Base-by-base conservation (phyloP, 2,797 vertebrate species). In the Choloepus didactylus region DNA sequence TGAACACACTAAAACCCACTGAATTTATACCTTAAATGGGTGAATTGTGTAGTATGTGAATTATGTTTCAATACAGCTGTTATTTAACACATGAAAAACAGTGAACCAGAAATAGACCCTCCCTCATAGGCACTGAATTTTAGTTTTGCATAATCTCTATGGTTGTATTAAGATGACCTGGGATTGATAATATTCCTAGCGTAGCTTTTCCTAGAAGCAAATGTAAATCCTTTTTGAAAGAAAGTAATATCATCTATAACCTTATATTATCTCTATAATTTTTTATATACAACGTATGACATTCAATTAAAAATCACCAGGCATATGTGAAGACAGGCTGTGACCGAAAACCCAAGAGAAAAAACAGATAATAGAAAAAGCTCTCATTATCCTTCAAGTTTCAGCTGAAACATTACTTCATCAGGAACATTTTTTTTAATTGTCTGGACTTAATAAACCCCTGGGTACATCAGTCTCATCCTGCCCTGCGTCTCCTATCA, bases 171-270 rank as follows among this genome's bases (percentile, higher is more conserved):
- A 73, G 75, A 73, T 64, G 73, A 72, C 54, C 31, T 38, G n/a
- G 59, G 54, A 38, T 49, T 75, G 35, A 51, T 66, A 80, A 23
- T 56, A 8, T 56, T 80, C 41, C 14, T 56, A 76, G 29, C 9
- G 18, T 90, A 62, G 46, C 31, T 72, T 90, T 86, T 18, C 81
- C 81, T 86, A 76, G 51, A 60, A 86, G 44, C 23, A 93, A 81
- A 81, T 87, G 72, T 54, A 85, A 87, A 91, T 86, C 60, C 60
- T 80, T 80, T n/a, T 9, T 41, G 67, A 89, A 60, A 75, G 86
- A 90, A 44, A 27, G 67, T 60, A 62, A 19, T 38, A 44, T 73
- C 59, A 86, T 35, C 9, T 16, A 38, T 35, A 73, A 46, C 27
- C 15, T 86, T 66, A 44, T 35, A 56, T 35, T 86, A n/a, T 73